Evolutionary conservation across 2,797 vertebrate species (phyloP).

Genomic region (Hydrocynus forskahlii): DNA sequence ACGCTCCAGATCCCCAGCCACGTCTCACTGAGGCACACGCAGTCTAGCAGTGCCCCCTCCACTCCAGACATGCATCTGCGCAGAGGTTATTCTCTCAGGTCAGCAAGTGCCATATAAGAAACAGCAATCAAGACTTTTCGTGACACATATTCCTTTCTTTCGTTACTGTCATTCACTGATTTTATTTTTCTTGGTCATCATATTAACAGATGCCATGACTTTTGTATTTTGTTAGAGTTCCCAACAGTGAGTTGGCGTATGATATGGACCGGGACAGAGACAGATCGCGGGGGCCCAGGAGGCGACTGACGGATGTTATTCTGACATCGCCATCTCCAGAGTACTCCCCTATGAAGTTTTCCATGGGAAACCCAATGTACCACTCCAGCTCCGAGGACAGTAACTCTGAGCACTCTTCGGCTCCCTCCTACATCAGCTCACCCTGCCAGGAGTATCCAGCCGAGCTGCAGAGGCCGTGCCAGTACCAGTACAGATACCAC

Average conservation of each 20-base stretch:
- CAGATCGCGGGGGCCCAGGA: constrained; percentile 74
- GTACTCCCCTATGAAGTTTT: constrained; percentile 56
- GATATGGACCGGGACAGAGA: constrained; percentile 72
- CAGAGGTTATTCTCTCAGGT: constrained; percentile 84
- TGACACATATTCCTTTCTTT: not conserved
- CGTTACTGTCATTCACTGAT: not conserved
- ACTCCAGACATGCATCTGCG: constrained; percentile 84
- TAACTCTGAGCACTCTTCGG: constrained; percentile 84
- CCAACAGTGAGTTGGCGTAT: constrained; percentile 70
- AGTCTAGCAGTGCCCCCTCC: constrained; percentile 81
- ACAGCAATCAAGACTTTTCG: not conserved
- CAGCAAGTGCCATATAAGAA: not conserved
- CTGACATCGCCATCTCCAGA: constrained; percentile 69
- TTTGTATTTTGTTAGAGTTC: constrained; percentile 71
- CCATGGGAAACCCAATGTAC: constrained; percentile 62
- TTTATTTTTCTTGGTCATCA: constrained; percentile 11
- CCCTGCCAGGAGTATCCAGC: constrained; percentile 67
- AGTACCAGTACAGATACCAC: constrained; percentile 52
- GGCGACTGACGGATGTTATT: constrained; percentile 80
- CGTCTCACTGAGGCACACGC: constrained; percentile 68
- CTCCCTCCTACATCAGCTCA: constrained; percentile 79
- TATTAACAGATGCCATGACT: not conserved
- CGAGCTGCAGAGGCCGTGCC: constrained; percentile 65
- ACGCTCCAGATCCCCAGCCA: constrained; percentile 63
- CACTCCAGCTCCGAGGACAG: constrained; percentile 82